Percentiles rank a stretch among this genome's conserved stretches.
Evolutionary conservation across 2,888 invertebrate species (phyloP).

Genomic region (Xestobium rufovillosum): DNA sequence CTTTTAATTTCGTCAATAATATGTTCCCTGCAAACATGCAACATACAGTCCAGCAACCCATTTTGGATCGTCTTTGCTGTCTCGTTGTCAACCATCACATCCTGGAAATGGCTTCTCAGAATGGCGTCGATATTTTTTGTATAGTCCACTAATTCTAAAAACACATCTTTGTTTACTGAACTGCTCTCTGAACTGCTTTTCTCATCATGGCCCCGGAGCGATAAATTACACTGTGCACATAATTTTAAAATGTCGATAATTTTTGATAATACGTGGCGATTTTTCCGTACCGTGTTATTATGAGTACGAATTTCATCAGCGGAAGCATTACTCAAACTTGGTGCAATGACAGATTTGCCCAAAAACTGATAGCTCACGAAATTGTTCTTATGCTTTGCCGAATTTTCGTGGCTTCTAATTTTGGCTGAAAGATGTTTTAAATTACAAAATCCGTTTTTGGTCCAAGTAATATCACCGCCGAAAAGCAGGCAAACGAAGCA

Average conservation of each 20-base stretch:
- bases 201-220: conserved; percentile 3
- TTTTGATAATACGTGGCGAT: conserved; percentile 1
- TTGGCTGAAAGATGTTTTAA: not conserved
- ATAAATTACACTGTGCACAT: not conserved
- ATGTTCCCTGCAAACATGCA: not conserved
- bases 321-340: not conserved
- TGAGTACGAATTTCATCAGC: not conserved
- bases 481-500: conserved; percentile 1
- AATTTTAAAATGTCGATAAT: conserved; percentile 2
- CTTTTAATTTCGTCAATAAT: not conserved
- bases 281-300: not conserved
- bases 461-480: not conserved
- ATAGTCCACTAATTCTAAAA: conserved; percentile 1
- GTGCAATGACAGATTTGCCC: not conserved
- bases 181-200: not conserved
- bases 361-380: not conserved
- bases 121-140: conserved; percentile 1
- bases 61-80: not conserved
- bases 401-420: not conserved
- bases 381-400: conserved; percentile 1
- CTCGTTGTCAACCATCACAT: not conserved
- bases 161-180: too few relatives aligned
- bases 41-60: conserved; percentile 1
- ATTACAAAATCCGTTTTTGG: not conserved
- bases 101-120: not conserved